Evolutionary conservation across 2,888 invertebrate genomes (phyloP).

Genomic region (Neoscelio sp.): DNA sequence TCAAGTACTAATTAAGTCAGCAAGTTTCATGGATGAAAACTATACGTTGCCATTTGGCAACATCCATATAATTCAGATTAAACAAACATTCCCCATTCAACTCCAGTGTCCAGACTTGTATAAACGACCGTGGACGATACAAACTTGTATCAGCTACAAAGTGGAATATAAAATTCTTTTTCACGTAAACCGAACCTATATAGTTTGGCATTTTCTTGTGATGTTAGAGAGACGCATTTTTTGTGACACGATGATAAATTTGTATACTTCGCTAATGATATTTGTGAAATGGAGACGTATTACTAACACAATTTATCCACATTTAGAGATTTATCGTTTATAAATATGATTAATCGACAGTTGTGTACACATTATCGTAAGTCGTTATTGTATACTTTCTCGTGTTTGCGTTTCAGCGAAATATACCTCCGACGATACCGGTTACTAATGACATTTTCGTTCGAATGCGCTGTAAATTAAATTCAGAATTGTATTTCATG

Average conservation of each 20-base stretch:
- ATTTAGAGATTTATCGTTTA: slow-evolving; percentile 1
- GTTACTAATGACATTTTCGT: slow-evolving; percentile 16
- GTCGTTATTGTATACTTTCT: slow-evolving; percentile 37
- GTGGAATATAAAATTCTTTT: slow-evolving; percentile 10
- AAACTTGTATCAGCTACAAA: slow-evolving; percentile 29
- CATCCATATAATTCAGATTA: too few relatives aligned
- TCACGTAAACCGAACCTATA: slow-evolving; percentile 19
- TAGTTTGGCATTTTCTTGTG: slow-evolving; percentile 36
- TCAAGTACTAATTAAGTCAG: too few relatives aligned
- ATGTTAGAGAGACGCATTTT: slow-evolving; percentile 1
- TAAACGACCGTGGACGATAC: slow-evolving; percentile 46
- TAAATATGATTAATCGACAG: slow-evolving; percentile 14
- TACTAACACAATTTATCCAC: slow-evolving; percentile 5
- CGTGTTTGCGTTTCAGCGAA: slow-evolving; percentile 20
- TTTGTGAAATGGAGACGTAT: slow-evolving; percentile 3
- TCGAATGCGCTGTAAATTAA: slow-evolving; percentile 4
- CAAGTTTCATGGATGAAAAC: too few relatives aligned
- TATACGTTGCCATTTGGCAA: too few relatives aligned
- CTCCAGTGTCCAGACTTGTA: too few relatives aligned
- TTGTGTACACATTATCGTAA: slow-evolving; percentile 13
- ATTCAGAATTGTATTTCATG: slow-evolving; percentile 22
- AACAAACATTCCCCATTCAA: too few relatives aligned
- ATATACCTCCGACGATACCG: slow-evolving; percentile 8
- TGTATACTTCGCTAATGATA: not conserved
- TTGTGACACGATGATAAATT: slow-evolving; percentile 11